Base-by-base conservation (phyloP, 2,797 vertebrate genomes). In the Oreochromis grahami region DNA sequence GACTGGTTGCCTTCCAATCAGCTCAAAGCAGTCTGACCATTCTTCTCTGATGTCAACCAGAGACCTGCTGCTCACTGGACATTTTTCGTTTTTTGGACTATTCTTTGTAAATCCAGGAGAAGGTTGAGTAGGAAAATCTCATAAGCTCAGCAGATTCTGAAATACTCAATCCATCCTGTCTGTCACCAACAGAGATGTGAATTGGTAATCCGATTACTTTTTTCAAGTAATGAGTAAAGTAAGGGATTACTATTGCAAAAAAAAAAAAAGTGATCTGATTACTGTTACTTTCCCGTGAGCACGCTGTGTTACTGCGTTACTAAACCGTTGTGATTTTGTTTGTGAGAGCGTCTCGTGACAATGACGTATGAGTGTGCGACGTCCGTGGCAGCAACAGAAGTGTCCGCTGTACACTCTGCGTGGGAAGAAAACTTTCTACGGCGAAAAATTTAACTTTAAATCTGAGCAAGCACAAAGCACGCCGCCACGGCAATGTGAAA, bases 41-140 rank as follows among this genome's bases (percentile, higher is more conserved):
- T 65, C 60, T 65, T n/a, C n/a, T 24, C 36, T 65, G 34, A 21
- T 3, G 7, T 65, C 60, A 65, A 41, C 19, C 19, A 14, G 34
- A 65, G 19, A 36, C 5, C 60, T 2, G 4, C 10, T 0, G 58
- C 19, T 38, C 34, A 8, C 58, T 13, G 58, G 58, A 63, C 19
- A 65, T 13, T 65, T 21, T 38, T 38, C 0, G 0, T 21, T 65
- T 65, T 65, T 65, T 8, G 19, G 34, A 65, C 32, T 38, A 21
- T 65, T 38, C 0, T 65, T n/a, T 65, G 34, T 38, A 65, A 65
- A n/a, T 38, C 58, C 34, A 5, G 19, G 58, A 63, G 58, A 63
- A 21, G 36, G 1, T 1, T 2, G 36, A 21, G n/a, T 14, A 41
- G 0, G 36, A 68, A 0, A 15, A 41, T 43, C 24, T 24, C 5